These are phyloP conservation scores for Platycheirus albimanus DNA, from an alignment of 2,888 invertebrate species.

Conservation along the genomic window DNA sequence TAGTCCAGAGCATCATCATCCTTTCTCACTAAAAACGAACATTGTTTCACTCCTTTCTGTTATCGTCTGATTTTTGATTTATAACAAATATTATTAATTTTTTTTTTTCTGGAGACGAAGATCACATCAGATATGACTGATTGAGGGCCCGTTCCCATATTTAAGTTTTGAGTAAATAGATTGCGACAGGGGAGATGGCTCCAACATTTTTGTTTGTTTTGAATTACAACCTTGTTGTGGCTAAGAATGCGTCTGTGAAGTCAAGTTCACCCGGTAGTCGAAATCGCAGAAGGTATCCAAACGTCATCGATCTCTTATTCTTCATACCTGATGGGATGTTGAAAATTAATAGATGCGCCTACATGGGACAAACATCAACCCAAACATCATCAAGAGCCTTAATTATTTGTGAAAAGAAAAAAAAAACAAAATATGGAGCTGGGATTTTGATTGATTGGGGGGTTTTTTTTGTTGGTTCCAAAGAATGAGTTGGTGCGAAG, in stretches of 20 bases:
- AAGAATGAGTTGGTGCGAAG: slow-evolving; percentile 48
- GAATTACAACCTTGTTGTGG: slow-evolving; percentile 34
- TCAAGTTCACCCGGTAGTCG: slow-evolving; percentile 68
- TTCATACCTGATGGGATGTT: slow-evolving; percentile 48
- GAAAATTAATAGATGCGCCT: slow-evolving; percentile 66
- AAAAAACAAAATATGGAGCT: slow-evolving; percentile 45
- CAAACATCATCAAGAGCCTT: slow-evolving; percentile 64
- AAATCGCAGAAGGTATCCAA: slow-evolving; percentile 56
- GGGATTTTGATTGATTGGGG: slow-evolving; percentile 67
- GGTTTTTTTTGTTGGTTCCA: slow-evolving; percentile 6
- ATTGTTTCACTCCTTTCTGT: slow-evolving; percentile 38
- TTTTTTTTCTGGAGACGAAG: slow-evolving; percentile 29
- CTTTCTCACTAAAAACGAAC: slow-evolving; percentile 48
- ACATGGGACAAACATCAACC: slow-evolving; percentile 52
- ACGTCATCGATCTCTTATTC: slow-evolving; percentile 40
- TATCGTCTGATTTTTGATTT: slow-evolving; percentile 59
- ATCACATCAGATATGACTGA: slow-evolving; percentile 61
- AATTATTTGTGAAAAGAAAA: slow-evolving; percentile 57
- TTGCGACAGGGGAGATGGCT: slow-evolving; percentile 49
- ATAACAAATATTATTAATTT: slow-evolving; percentile 49
- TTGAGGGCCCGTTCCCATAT: slow-evolving; percentile 41
- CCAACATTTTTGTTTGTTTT: slow-evolving; percentile 19
- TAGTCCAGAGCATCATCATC: slow-evolving; percentile 57
- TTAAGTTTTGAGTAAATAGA: slow-evolving; percentile 42
- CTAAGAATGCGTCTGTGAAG: slow-evolving; percentile 45